Evolutionary conservation across 2,888 invertebrate genomes (phyloP).

Genomic region (Patella depressa): DNA sequence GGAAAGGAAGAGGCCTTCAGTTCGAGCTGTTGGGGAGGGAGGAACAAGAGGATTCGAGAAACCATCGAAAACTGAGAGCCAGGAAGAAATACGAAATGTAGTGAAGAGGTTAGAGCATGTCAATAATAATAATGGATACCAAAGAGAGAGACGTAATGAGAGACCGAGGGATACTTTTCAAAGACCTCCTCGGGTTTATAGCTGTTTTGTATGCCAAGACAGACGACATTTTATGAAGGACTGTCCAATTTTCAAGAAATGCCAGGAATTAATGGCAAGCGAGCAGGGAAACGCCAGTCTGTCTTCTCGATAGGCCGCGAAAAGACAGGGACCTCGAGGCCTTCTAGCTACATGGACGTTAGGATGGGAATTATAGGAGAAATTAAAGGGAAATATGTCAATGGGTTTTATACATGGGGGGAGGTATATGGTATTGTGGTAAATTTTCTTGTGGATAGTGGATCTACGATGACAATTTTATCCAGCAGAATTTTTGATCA

Average conservation of each 20-base stretch:
- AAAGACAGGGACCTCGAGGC: conserved; percentile 1
- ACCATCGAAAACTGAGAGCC: too few species aligned
- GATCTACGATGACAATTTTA: conserved; percentile 25
- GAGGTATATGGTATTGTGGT: conserved; percentile 13
- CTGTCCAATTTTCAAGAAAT: conserved; percentile 14
- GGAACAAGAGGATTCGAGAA: background rate
- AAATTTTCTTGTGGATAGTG: conserved; percentile 28
- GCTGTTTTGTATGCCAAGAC: conserved; percentile 12
- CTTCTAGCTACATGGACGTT: background rate
- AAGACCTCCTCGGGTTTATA: background rate
- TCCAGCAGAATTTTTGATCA: conserved; percentile 16
- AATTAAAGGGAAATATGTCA: background rate
- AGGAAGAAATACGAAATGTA: too few species aligned
- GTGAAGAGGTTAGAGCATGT: too few species aligned
- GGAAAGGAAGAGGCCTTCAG: background rate
- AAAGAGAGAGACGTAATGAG: background rate
- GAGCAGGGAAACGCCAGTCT: conserved; percentile 17
- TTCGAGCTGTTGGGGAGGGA: background rate
- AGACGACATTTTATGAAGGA: conserved; percentile 14
- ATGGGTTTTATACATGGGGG: conserved; percentile 8
- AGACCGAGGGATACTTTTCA: background rate
- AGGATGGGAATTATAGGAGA: conserved; percentile 11
- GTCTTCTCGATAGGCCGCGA: conserved; percentile 6
- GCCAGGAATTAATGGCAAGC: background rate
- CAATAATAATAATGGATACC: background rate